These are phyloP conservation scores for Myopa tessellatipennis DNA, from an alignment of 2,888 invertebrate species.

Conservation along the genomic window DNA sequence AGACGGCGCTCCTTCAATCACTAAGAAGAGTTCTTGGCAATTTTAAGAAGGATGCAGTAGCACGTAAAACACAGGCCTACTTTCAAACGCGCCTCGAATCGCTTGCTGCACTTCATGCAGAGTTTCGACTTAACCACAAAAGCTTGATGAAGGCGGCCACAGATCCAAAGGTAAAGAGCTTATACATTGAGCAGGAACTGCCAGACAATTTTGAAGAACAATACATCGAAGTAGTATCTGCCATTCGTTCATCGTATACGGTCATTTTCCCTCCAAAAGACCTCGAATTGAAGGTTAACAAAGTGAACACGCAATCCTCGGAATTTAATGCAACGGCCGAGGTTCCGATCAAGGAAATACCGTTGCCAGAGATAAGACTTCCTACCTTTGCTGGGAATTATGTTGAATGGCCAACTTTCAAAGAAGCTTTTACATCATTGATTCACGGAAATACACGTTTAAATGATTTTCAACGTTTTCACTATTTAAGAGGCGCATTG, in stretches of 20 bases:
- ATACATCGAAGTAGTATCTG: constrained; percentile 6
- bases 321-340: constrained; percentile 2
- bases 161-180: too few species aligned
- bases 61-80: constrained; percentile 21
- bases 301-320: background rate
- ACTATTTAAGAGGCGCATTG: too few species aligned
- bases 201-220: constrained; percentile 15
- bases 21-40: background rate
- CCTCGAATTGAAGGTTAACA: too few species aligned
- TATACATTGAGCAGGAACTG: too few species aligned
- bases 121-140: constrained; percentile 13
- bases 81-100: constrained; percentile 22
- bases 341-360: constrained; percentile 14
- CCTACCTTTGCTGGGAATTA: constrained; percentile 12
- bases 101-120: constrained; percentile 3
- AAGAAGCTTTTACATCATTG: too few species aligned
- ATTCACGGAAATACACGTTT: too few species aligned
- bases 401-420: constrained; percentile 18
- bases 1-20: background rate
- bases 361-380: constrained; percentile 11
- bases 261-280: too few species aligned
- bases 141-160: background rate
- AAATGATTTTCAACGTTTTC: too few species aligned
- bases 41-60: constrained; percentile 23
- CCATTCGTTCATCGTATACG: background rate